Base-by-base conservation (phyloP, 2,888 invertebrate species). In the Leptopilina drosophilae region DNA sequence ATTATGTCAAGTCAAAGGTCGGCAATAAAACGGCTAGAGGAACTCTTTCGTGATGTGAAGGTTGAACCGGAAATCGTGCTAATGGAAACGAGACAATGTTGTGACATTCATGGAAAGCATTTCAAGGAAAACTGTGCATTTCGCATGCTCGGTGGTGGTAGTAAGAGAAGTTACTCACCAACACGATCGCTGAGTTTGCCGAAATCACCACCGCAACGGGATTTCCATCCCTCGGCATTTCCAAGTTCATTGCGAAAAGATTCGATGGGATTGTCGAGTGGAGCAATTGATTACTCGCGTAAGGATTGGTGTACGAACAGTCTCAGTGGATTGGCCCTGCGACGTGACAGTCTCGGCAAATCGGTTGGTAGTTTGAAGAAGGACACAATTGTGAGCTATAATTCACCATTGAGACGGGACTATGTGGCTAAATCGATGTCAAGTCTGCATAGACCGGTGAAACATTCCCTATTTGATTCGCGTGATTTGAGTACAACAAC, bases 11-110 rank as follows among this genome's bases (percentile, higher is more conserved):
- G 85, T 80, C 95, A 95, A 87, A 94, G 94, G 79, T 93, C 94
- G 82, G 95, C 95, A 59, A 94, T 96, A 90, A 95, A 94, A 87
- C 94, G 95, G 85, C 92, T 96, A 87, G 96, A 96, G 89, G 95
- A 95, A 66, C 94, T 96, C 89, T 96, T 96, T 92, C 93, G 93
- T 83, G 95, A 94, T 87, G 94, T 95, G 87, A 94, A 93, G 88
- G 89, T 95, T 86, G 95, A 94, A 78, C 87, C 86, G 15, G 87
- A 88, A 53, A 14, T 86, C 76, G 90, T 93, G 46, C 92, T 93
- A 82, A 91, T 94, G 46, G 94, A 94, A 89, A 93, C 93, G 64
- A 93, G 93, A 87, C 92, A 93, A 82, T 94, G 94, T 82, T 96
- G 96, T 89, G 95, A 96, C 87, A 95, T 96, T 56, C 96, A 96